Conservation (phyloP, 2,797 vertebrate species). For the Manis crassicaudata region DNA sequence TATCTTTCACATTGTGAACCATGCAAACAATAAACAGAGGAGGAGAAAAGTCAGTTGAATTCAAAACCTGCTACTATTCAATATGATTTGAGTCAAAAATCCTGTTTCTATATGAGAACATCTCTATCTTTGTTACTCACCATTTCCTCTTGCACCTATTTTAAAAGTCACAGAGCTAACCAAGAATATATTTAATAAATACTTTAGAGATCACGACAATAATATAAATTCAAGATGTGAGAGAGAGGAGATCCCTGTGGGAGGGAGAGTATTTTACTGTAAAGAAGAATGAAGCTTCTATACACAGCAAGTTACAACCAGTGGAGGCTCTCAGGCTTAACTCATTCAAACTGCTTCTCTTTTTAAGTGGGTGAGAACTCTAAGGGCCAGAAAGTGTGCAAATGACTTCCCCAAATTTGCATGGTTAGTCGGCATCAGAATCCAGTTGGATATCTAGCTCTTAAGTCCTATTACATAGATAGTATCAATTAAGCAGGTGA, state of each 20-base stretch:
- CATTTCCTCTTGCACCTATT: background rate
- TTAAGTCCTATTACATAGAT: background rate
- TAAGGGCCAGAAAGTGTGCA: background rate
- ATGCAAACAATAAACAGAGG: background rate
- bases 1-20: background rate
- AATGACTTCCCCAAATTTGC: background rate
- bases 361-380: background rate
- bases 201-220: background rate
- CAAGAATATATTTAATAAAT: background rate
- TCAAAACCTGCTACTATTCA: background rate
- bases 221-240: background rate
- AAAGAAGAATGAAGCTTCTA: background rate
- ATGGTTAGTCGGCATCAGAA: background rate
- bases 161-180: background rate
- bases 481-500: background rate
- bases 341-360: background rate
- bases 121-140: background rate
- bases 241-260: no score
- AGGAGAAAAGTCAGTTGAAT: background rate
- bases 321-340: background rate
- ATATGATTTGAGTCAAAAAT: background rate
- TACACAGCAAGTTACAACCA: background rate
- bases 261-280: background rate
- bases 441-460: background rate
- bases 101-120: background rate